Percentiles rank a stretch among this genome's conserved stretches.
Evolutionary conservation across 2,797 vertebrate genomes (phyloP).

Genomic region (Labroides dimidiatus): DNA sequence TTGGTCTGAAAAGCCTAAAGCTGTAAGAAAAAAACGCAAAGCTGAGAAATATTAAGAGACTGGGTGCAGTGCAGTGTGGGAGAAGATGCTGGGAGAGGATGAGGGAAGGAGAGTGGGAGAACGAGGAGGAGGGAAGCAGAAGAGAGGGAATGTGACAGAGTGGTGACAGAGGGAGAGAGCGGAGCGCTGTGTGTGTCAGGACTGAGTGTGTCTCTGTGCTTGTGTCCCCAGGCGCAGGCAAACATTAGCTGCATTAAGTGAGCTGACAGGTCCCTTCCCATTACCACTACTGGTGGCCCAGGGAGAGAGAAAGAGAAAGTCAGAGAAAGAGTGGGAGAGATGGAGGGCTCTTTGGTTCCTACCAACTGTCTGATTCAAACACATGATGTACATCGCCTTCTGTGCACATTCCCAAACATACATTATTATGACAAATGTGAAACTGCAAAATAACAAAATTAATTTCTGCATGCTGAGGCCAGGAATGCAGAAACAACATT

Average conservation of each 20-base stretch:
- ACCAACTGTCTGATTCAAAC: constrained; percentile 63
- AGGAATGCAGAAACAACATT: constrained; percentile 26
- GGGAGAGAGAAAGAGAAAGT: constrained; percentile 32
- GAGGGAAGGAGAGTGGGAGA: constrained; percentile 32
- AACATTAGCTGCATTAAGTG: constrained; percentile 84
- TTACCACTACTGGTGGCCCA: constrained; percentile 86
- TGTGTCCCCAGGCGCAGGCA: constrained; percentile 83
- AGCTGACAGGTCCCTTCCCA: constrained; percentile 85
- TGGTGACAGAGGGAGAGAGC: constrained; percentile 83
- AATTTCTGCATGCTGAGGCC: constrained; percentile 18
- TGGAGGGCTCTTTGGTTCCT: constrained; percentile 53
- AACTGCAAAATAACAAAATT: constrained; percentile 10
- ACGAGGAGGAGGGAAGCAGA: constrained; percentile 46
- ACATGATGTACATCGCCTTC: constrained; percentile 35
- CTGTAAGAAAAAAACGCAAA: constrained; percentile 42
- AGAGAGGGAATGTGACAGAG: constrained; percentile 83
- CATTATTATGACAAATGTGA: constrained; percentile 20
- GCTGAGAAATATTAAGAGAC: constrained; percentile 49
- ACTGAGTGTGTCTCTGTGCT: constrained; percentile 78
- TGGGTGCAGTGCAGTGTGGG: constrained; percentile 50
- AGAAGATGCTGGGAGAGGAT: constrained; percentile 52
- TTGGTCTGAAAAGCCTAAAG: constrained; percentile 35
- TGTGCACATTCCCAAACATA: constrained; percentile 20
- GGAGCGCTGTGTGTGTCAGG: constrained; percentile 77
- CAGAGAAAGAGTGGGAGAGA: constrained; percentile 3